These are phyloP conservation scores for Hafferia zeledoni DNA, from an alignment of 2,797 vertebrate species.

Conservation along the genomic window DNA sequence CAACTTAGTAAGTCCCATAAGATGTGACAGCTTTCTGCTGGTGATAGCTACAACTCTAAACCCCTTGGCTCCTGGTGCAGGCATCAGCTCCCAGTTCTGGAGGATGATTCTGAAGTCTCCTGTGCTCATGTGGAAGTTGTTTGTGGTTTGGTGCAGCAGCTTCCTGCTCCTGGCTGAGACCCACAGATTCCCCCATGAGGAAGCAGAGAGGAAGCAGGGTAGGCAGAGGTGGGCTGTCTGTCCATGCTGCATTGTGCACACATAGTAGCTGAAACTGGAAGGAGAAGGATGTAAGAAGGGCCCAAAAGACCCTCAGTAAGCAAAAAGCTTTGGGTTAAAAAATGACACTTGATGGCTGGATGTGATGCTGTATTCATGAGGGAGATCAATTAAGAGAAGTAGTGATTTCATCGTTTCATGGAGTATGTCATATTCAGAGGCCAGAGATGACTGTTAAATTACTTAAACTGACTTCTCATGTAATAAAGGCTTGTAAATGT, in stretches of 20 bases:
- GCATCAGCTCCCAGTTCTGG: neutral
- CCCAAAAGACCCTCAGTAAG: neutral
- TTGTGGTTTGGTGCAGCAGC: rapidly evolving
- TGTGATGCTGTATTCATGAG: neutral
- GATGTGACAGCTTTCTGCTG: neutral
- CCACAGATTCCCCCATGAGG: neutral
- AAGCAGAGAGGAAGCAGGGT: neutral
- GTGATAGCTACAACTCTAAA: neutral
- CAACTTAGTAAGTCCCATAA: neutral
- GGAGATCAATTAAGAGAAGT: constrained; percentile 16
- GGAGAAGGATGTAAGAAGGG: neutral
- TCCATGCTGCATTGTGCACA: rapidly evolving
- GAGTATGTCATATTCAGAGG: constrained; percentile 46
- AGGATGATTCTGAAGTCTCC: neutral
- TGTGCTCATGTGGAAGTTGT: neutral
- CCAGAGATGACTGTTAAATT: constrained; percentile 54
- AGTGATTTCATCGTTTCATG: constrained; percentile 37
- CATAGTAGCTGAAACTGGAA: neutral
- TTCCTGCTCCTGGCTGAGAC: neutral
- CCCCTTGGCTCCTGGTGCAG: neutral
- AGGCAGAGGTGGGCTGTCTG: neutral
- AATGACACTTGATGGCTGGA: neutral
- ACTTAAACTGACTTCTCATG: constrained; percentile 42
- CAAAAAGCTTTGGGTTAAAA: neutral
- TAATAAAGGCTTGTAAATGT: constrained; percentile 60